Conservation (phyloP, 2,113 vertebrate species). For the Heloderma charlesbogerti region DNA sequence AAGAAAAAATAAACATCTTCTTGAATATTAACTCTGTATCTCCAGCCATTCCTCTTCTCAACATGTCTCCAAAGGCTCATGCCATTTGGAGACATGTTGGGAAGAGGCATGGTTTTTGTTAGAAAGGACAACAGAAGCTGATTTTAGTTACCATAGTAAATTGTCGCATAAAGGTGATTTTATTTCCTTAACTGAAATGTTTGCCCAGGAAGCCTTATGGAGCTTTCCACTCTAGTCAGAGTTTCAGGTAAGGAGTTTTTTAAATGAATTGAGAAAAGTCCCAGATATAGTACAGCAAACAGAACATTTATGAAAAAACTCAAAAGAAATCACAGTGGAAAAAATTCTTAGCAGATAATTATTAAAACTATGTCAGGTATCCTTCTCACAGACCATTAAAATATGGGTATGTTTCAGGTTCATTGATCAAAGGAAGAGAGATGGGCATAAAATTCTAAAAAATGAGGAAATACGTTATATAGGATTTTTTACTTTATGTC, state of each 20-base stretch:
- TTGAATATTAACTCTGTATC: neutral
- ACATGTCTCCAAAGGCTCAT: neutral
- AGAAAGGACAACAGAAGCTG: neutral
- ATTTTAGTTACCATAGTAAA: neutral
- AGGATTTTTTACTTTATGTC: too few relatives aligned
- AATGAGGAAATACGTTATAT: too few relatives aligned
- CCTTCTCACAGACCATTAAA: neutral
- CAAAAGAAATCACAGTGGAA: neutral
- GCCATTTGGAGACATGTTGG: too few relatives aligned
- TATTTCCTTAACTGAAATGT: neutral
- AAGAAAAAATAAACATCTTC: neutral
- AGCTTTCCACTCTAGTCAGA: neutral
- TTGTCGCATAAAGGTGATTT: neutral
- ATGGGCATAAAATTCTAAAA: too few relatives aligned
- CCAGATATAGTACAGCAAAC: neutral
- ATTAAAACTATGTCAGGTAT: neutral
- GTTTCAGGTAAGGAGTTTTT: neutral
- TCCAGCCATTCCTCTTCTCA: neutral
- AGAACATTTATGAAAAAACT: neutral
- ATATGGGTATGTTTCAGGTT: neutral
- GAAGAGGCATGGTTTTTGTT: neutral
- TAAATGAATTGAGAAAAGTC: too few relatives aligned
- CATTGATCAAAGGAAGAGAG: neutral
- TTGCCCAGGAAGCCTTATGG: too few relatives aligned
- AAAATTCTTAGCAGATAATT: neutral